Conservation (phyloP, 2,888 invertebrate species). For the Megalurothrips usitatus region DNA sequence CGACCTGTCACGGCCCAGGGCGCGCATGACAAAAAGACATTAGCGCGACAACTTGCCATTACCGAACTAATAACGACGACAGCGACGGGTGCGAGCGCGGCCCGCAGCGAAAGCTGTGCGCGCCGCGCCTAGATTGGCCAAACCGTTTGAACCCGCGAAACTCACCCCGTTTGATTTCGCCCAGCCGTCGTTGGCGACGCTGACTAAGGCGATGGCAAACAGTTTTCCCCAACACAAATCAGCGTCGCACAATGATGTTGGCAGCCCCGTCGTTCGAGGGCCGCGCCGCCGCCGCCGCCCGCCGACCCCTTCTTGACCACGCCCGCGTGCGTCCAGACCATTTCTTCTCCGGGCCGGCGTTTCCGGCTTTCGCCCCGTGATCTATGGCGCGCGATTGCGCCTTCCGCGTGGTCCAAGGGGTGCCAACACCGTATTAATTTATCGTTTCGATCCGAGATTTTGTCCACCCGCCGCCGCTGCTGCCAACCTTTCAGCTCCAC, state of each 20-base stretch:
- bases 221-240: too few species aligned
- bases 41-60: background rate
- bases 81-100: background rate
- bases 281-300: too few species aligned
- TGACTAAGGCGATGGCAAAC: too few species aligned
- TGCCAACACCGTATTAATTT: slow-evolving; percentile 1
- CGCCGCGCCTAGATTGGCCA: background rate
- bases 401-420: background rate
- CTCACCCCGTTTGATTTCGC: too few species aligned
- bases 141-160: background rate
- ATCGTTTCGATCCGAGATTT: slow-evolving; percentile 14
- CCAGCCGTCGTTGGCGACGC: too few species aligned
- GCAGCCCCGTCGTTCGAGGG: too few species aligned
- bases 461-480: background rate
- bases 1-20: background rate
- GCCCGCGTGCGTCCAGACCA: background rate
- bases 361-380: background rate
- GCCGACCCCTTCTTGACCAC: too few species aligned
- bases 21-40: slow-evolving; percentile 8
- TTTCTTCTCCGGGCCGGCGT: background rate
- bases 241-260: too few species aligned
- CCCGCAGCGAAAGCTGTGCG: background rate
- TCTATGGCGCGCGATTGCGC: background rate
- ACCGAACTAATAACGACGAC: background rate
- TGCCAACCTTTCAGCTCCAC: background rate